Base-by-base conservation (phyloP, 1,140 invertebrate species). In the Plectrocnemia conspersa region DNA sequence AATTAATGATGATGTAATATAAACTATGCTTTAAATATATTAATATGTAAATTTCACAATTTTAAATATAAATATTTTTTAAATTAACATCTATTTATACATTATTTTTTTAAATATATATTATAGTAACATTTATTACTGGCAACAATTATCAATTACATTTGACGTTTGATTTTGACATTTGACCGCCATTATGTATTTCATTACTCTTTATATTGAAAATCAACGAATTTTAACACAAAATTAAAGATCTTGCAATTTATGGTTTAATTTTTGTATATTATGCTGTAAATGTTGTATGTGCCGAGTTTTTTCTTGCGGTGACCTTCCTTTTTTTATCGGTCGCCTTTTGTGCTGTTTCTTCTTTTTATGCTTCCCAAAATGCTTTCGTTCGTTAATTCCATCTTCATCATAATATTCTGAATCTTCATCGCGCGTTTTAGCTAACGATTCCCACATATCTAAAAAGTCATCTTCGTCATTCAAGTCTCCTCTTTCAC, bases 281-380 rank as follows among this genome's bases (percentile, higher is more conserved):
- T 60, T 60, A 10, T 49, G 42, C 10, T 52, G 49, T 11, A 60
- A 16, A 6, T 45, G 54, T 24, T 44, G 32, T 6, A 58, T 35
- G 24, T 53, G 49, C 15, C 35, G 33, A 16, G 19, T 49, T 21
- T 54, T 48, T 32, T 45, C 21, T 33, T 18, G 15, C 23, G 10
- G 33, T 2, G 35, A 21, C 10, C 47, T 33, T 40, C 16, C 13
- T 21, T 5, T 3, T 16, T 33, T 41, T 10, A 52, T 18, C 15
- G 54, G 52, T 29, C 50, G 32, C 42, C 44, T 46, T 38, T 60
- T 60, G 19, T 16, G 10, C 16, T 54, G 54, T 24, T 50, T 50
- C n/a, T 42, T 42, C 27, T 58, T 58, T 11, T 23, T 45, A 6
- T 47, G 55, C n/a, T 48, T 52, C 29, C 15, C 11, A 16, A 21